Evolutionary conservation across 92 coral and sea anemone species (phyloP).

Genomic region (Bergia puertoricense): DNA sequence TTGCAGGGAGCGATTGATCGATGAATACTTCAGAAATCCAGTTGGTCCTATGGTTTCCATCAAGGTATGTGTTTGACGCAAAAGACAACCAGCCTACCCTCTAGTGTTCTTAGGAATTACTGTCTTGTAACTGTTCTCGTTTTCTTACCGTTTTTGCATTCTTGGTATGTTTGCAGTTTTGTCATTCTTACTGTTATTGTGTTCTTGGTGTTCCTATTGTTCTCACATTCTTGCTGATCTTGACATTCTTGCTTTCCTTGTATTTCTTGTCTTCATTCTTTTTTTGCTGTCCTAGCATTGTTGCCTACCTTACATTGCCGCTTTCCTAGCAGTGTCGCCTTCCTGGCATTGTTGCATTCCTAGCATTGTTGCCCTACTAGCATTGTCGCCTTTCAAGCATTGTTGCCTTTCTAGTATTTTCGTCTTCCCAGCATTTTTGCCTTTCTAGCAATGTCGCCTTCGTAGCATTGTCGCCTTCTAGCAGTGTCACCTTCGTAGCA

Average conservation of each 20-base stretch:
- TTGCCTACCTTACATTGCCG: too few species aligned
- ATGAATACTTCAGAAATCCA: constrained; percentile 83
- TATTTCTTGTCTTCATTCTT: neutral
- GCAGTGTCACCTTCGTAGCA: too few species aligned
- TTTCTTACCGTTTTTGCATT: too few species aligned
- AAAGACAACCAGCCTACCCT: neutral
- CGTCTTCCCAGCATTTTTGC: too few species aligned
- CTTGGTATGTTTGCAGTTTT: neutral
- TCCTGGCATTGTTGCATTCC: too few species aligned
- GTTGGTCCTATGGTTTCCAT: constrained; percentile 88
- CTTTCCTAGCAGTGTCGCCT: too few species aligned
- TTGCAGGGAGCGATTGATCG: constrained; percentile 75
- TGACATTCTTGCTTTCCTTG: too few species aligned
- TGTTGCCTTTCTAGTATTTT: too few species aligned
- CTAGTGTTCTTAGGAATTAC: neutral
- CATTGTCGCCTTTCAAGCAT: too few species aligned
- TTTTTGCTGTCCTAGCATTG: neutral
- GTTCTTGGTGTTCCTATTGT: neutral
- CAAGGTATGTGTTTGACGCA: constrained; percentile 59
- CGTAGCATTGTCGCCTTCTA: too few species aligned
- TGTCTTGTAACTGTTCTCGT: neutral
- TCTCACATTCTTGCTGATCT: neutral
- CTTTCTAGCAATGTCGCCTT: too few species aligned
- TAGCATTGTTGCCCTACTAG: too few species aligned
- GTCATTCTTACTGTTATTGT: neutral